Conservation (phyloP, 2,888 invertebrate genomes). For the Bimastos eiseni region DNA sequence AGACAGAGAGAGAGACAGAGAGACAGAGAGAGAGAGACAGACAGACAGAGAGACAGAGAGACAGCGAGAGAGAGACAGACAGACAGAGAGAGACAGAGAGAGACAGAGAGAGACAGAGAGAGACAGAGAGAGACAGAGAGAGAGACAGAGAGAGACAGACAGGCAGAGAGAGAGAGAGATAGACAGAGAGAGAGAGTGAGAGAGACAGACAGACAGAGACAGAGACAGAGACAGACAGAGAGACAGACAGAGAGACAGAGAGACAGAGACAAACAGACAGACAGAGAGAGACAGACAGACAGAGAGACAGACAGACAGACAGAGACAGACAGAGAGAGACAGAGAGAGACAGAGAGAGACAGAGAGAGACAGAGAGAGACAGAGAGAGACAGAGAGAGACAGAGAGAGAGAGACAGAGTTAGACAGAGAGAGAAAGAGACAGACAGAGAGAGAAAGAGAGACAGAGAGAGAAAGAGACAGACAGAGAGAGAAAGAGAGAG, state of each 20-base stretch:
- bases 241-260: conserved; percentile 27
- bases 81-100: conserved; percentile 38
- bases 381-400: neutral
- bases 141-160: conserved; percentile 33
- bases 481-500: neutral
- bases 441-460: neutral
- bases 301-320: too few relatives aligned
- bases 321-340: conserved; percentile 36
- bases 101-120: conserved; percentile 35
- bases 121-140: conserved; percentile 34
- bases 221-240: conserved; percentile 31
- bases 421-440: neutral
- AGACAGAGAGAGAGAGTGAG: neutral
- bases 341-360: too few relatives aligned
- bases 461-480: neutral
- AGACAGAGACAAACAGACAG: too few relatives aligned
- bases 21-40: conserved; percentile 36
- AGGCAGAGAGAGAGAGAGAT: conserved; percentile 33
- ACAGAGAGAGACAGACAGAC: conserved; percentile 40
- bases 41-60: conserved; percentile 38
- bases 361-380: too few relatives aligned
- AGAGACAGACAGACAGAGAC: too few relatives aligned
- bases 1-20: conserved; percentile 34
- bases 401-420: neutral
- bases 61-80: conserved; percentile 40